These are phyloP conservation scores for Cepaea hortensis DNA, from an alignment of 2,888 invertebrate genomes.

Conservation along the genomic window DNA sequence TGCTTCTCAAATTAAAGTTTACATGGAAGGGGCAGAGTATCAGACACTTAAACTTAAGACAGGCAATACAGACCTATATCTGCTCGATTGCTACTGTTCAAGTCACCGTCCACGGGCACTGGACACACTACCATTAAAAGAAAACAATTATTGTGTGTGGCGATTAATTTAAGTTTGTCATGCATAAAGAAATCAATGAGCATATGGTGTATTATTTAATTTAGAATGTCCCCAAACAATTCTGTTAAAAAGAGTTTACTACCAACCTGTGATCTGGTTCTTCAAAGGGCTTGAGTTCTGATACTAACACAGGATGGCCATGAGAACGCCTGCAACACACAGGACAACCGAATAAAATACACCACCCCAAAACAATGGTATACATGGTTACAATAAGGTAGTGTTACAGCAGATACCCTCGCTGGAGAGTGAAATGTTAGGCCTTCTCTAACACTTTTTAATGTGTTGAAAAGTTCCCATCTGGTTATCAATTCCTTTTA, in stretches of 20 bases:
- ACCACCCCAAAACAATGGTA: not conserved
- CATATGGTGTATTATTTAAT: not conserved
- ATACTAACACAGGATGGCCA: conserved; percentile 60
- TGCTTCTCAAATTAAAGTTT: too few relatives aligned
- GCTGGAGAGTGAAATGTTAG: too few relatives aligned
- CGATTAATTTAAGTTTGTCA: not conserved
- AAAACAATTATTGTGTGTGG: too few relatives aligned
- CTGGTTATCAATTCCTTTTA: too few relatives aligned
- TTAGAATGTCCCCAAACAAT: not conserved
- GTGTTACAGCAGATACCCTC: not conserved
- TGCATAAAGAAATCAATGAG: not conserved
- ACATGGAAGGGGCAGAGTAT: too few relatives aligned
- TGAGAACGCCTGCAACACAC: conserved; percentile 61
- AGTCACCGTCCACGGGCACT: too few relatives aligned
- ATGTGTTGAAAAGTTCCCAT: too few relatives aligned
- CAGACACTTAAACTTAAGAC: too few relatives aligned
- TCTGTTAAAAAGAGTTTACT: not conserved
- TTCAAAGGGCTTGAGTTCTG: conserved; percentile 61
- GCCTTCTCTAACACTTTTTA: too few relatives aligned
- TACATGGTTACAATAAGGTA: not conserved
- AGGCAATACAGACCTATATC: too few relatives aligned
- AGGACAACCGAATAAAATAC: not conserved
- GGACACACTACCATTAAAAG: too few relatives aligned
- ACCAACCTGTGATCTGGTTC: conserved; percentile 66
- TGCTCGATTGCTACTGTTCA: not conserved